Conservation (phyloP, 2,113 vertebrate species). For the Sula dactylatra region DNA sequence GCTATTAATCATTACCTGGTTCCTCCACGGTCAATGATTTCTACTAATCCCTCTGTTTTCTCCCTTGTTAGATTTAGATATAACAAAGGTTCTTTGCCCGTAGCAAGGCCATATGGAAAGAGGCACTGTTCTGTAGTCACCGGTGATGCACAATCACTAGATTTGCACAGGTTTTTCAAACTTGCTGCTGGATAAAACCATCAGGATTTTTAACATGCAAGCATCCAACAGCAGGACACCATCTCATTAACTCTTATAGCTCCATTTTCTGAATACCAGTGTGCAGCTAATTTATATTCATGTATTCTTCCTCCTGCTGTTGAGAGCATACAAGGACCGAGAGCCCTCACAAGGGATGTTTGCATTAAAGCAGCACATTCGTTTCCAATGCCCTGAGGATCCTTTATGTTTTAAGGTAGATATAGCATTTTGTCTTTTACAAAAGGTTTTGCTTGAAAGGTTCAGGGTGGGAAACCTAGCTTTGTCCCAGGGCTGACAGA, state of each 20-base stretch:
- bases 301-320: slow-evolving; percentile 62
- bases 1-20: neutral
- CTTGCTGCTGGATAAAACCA: slow-evolving; percentile 33
- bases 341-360: slow-evolving; percentile 49
- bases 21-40: neutral
- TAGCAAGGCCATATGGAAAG: neutral
- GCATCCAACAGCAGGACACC: slow-evolving; percentile 26
- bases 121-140: neutral
- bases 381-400: slow-evolving; percentile 56
- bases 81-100: neutral
- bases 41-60: neutral
- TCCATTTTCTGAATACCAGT: slow-evolving; percentile 13
- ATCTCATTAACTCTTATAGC: slow-evolving; percentile 65
- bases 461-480: slow-evolving; percentile 37
- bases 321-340: slow-evolving; percentile 41
- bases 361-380: slow-evolving; percentile 68
- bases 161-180: neutral
- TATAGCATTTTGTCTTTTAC: slow-evolving; percentile 51
- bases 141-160: neutral
- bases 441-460: slow-evolving; percentile 61
- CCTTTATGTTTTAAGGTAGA: slow-evolving; percentile 58
- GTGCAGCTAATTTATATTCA: slow-evolving; percentile 62
- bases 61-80: neutral
- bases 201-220: slow-evolving; percentile 42
- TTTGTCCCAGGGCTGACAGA: slow-evolving; percentile 60